Evolutionary conservation across 2,888 invertebrate species (phyloP).

Genomic region (Fragum fragum): DNA sequence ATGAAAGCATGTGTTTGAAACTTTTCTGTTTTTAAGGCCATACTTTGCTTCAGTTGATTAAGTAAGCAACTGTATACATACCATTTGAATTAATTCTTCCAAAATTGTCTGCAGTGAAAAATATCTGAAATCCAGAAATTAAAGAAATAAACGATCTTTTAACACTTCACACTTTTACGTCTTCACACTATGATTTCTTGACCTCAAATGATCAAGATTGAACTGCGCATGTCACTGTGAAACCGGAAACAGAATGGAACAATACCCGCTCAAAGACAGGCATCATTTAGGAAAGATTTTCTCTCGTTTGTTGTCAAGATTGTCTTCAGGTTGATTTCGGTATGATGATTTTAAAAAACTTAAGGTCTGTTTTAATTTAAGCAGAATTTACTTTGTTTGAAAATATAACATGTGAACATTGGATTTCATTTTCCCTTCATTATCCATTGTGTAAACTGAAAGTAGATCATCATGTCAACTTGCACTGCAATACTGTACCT

Average conservation of each 20-base stretch:
- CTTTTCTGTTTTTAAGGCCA: background rate
- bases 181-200: conserved; percentile 26
- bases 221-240: conserved; percentile 44
- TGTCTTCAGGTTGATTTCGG: too few relatives aligned
- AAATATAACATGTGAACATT: too few relatives aligned
- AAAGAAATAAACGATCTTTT: background rate
- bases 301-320: too few relatives aligned
- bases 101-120: background rate
- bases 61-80: background rate
- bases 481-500: too few relatives aligned
- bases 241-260: conserved; percentile 50
- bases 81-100: background rate
- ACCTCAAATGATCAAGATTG: conserved; percentile 15
- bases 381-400: too few relatives aligned
- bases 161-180: conserved; percentile 19
- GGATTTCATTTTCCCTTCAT: too few relatives aligned
- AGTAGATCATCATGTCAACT: too few relatives aligned
- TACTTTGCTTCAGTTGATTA: background rate
- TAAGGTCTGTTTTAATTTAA: too few relatives aligned
- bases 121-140: background rate
- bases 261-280: conserved; percentile 33
- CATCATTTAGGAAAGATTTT: conserved; percentile 7
- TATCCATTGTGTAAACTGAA: too few relatives aligned
- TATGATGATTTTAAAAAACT: too few relatives aligned
- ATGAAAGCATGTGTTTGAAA: background rate